A percentile compares a stretch with the other conserved stretches of the same genome.
Conservation (phyloP, 2,113 vertebrate genomes). For the Holacanthus passer region DNA sequence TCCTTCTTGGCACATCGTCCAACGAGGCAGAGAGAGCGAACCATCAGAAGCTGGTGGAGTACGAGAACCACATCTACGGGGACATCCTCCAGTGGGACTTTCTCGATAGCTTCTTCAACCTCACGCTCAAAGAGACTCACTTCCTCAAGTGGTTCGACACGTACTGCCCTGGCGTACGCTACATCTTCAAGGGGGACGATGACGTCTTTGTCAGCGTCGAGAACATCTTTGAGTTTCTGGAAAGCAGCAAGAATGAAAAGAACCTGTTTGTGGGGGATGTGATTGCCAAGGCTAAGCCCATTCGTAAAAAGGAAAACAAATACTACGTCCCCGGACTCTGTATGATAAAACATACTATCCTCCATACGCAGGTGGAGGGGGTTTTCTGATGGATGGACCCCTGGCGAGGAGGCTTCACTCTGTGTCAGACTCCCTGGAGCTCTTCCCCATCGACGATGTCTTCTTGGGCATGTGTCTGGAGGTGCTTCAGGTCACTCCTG, state of each 20-base stretch:
- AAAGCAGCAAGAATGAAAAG: slow-evolving; percentile 74
- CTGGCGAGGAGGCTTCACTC: slow-evolving; percentile 87
- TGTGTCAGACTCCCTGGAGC: slow-evolving; percentile 88
- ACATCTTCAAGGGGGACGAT: slow-evolving; percentile 95
- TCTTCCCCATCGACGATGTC: slow-evolving; percentile 96
- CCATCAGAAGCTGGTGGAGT: slow-evolving; percentile 96
- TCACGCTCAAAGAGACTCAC: slow-evolving; percentile 97
- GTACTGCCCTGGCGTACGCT: slow-evolving; percentile 88
- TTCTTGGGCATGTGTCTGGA: slow-evolving; percentile 98
- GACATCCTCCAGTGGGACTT: slow-evolving; percentile 99
- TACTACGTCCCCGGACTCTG: slow-evolving; percentile 91
- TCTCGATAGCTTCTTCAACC: slow-evolving; percentile 96
- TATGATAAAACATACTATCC: slow-evolving; percentile 92
- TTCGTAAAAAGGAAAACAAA: slow-evolving; percentile 94
- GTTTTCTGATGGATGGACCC: slow-evolving; percentile 91
- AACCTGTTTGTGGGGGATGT: slow-evolving; percentile 93
- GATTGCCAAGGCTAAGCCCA: slow-evolving; percentile 90
- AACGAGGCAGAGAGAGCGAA: slow-evolving; percentile 89
- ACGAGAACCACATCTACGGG: slow-evolving; percentile 90
- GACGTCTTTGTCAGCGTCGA: slow-evolving; percentile 93
- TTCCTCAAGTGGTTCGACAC: slow-evolving; percentile 96
- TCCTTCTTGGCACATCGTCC: slow-evolving; percentile 90
- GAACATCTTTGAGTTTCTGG: slow-evolving; percentile 94
- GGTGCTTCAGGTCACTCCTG: slow-evolving; percentile 87
- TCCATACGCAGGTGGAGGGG: slow-evolving; percentile 94